Percentiles rank a stretch among this genome's conserved stretches.
Conservation (phyloP, 2,113 vertebrate species). For the Ellobius talpinus region DNA sequence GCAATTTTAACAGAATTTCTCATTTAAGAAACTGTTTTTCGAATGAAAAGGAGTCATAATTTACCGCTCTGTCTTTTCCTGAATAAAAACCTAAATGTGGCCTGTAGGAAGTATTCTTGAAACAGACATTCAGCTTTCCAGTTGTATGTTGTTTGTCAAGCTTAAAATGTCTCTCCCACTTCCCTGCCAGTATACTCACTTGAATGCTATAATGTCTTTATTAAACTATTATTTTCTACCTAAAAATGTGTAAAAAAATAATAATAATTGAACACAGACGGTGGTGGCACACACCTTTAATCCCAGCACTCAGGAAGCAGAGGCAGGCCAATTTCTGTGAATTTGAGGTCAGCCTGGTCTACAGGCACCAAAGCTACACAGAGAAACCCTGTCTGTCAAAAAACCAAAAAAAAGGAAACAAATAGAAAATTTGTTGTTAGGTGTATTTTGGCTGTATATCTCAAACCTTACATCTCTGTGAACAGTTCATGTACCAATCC, state of each 20-base stretch:
- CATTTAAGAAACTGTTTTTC: not conserved
- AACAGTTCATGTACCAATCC: not conserved
- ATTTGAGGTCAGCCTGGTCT: no score
- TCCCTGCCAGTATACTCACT: slow-evolving; percentile 74
- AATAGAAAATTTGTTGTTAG: slow-evolving; percentile 83
- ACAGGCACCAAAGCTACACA: no score
- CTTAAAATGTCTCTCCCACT: slow-evolving; percentile 73
- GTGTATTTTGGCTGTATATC: slow-evolving; percentile 82
- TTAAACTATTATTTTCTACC: slow-evolving; percentile 79
- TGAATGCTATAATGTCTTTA: slow-evolving; percentile 72
- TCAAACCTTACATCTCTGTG: not conserved
- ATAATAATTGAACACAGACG: slow-evolving; percentile 61
- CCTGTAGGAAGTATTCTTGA: slow-evolving; percentile 63
- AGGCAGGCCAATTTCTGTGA: no score
- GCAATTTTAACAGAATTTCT: slow-evolving; percentile 10
- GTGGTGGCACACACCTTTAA: no score
- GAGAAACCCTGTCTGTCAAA: no score
- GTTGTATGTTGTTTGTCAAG: slow-evolving; percentile 68
- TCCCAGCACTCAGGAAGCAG: no score
- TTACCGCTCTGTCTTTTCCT: slow-evolving; percentile 74
- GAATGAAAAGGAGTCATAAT: not conserved
- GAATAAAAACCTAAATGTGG: slow-evolving; percentile 76
- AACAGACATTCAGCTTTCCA: slow-evolving; percentile 50
- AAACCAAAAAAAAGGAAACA: not conserved
- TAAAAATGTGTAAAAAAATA: slow-evolving; percentile 81